Evolutionary conservation across 2,113 vertebrate genomes (phyloP).

Genomic region (mouse (Mus musculus)): DNA sequence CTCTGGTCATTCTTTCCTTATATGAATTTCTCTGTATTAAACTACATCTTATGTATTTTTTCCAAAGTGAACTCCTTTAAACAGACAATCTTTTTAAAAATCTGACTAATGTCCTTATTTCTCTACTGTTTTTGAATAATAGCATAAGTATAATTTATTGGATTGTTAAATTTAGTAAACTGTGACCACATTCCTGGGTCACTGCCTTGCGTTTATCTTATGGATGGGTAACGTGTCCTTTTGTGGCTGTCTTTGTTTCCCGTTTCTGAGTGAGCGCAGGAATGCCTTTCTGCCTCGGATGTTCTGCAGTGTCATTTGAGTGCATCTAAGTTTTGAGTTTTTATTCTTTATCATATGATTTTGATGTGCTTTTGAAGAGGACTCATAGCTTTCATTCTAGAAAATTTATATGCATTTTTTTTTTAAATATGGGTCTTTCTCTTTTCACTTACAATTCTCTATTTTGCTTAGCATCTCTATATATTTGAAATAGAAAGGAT

Average conservation of each 20-base stretch:
- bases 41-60: slow-evolving; percentile 4
- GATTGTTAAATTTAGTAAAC: background rate
- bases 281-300: background rate
- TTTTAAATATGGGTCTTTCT: background rate
- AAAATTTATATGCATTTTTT: background rate
- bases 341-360: slow-evolving; percentile 43
- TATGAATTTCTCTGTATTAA: slow-evolving; percentile 35
- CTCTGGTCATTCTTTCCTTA: background rate
- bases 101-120: background rate
- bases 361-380: slow-evolving; percentile 28
- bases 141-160: background rate
- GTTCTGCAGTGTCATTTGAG: slow-evolving; percentile 15
- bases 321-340: background rate
- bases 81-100: background rate
- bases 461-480: slow-evolving; percentile 44
- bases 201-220: slow-evolving; percentile 5
- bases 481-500: slow-evolving; percentile 31
- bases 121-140: slow-evolving; percentile 19
- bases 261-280: background rate
- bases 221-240: background rate
- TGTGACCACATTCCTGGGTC: background rate
- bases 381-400: slow-evolving; percentile 32
- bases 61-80: slow-evolving; percentile 38
- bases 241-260: background rate
- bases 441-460: background rate